Evolutionary conservation across 2,113 vertebrate species (phyloP), one percentile per base, ranked within the genome.

Genomic region (Syrmaticus mikado): DNA sequence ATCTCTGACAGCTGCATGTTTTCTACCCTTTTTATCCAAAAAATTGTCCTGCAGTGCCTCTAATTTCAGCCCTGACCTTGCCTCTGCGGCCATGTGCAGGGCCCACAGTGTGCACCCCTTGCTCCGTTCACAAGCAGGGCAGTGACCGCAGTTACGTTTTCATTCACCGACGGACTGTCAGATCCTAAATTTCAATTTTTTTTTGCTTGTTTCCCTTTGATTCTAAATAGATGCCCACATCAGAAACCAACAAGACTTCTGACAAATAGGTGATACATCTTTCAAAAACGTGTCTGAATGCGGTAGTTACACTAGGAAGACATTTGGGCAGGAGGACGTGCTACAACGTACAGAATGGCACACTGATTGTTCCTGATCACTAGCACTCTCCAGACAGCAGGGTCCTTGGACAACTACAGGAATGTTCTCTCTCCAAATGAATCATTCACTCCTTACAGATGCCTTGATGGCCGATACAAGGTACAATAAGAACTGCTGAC

Each of bases 291-390:
- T 3, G 2, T 0, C 0, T 58, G n/a, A 46, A 58, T 72, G 53
- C 27, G 36, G 27, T 10, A 57, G 30, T 2, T 20, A 65, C 4
- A 30, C 32, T 57, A n/a, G 53, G 53, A 30, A 74, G 13, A 60
- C 10, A 6, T 0, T 21, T 36, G 10, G 13, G 45, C 76, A 84
- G 6, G 19, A 72, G 20, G 80, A 81, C 1, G 2, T 3, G 16
- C 13, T 62, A 3, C 0, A 6, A 3, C 1, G 27, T 14, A 52
- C 18, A 24, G 66, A 78, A 84, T 8, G 2, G 72, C 88, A 83
- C 30, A 36, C 0, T 32, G 21, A 52, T 40, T 38, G 13, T 2
- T 67, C 28, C 65, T 89, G 71, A 70, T 34, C 43, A 30, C n/a
- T 11, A 53, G 13, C 10, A 24, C 43, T 70, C 58, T 50, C 55